Percentiles rank a stretch among this genome's conserved stretches.
Conservation (phyloP, 2,888 invertebrate genomes). For the Serrognathus titanus region DNA sequence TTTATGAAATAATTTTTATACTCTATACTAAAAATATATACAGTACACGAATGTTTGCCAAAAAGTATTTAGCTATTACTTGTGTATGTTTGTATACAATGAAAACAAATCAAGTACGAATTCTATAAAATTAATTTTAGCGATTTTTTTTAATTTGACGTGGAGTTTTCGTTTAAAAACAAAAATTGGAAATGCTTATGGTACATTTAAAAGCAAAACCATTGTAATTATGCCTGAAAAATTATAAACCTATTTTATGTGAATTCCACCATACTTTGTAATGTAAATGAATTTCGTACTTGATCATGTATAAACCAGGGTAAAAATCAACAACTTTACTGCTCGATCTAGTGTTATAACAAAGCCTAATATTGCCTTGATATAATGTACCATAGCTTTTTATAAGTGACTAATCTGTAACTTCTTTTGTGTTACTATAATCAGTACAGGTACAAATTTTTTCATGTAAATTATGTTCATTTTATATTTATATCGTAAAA, state of each 20-base stretch:
- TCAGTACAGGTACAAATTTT: constrained; percentile 14
- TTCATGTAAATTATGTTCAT: constrained; percentile 7
- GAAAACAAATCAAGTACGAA: background rate
- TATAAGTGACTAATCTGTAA: constrained; percentile 3
- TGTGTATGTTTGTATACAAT: background rate
- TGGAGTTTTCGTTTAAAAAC: no score
- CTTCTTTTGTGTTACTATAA: constrained; percentile 3
- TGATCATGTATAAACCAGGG: constrained; percentile 11
- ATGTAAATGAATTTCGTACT: background rate
- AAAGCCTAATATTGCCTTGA: constrained; percentile 19
- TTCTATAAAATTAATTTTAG: no score
- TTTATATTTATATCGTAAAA: constrained; percentile 8
- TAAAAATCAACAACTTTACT: constrained; percentile 7
- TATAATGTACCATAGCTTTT: constrained; percentile 10
- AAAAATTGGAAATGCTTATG: no score
- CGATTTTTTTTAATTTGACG: no score
- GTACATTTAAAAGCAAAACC: no score
- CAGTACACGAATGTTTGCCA: background rate
- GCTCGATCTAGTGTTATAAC: background rate
- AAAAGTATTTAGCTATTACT: background rate
- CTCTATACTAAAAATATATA: background rate
- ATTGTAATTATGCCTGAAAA: no score
- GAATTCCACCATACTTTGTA: background rate
- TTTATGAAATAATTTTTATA: background rate
- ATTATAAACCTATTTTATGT: background rate